Base-by-base conservation (phyloP, 2,797 vertebrate species). In the Mormyrus proboscirostris region DNA sequence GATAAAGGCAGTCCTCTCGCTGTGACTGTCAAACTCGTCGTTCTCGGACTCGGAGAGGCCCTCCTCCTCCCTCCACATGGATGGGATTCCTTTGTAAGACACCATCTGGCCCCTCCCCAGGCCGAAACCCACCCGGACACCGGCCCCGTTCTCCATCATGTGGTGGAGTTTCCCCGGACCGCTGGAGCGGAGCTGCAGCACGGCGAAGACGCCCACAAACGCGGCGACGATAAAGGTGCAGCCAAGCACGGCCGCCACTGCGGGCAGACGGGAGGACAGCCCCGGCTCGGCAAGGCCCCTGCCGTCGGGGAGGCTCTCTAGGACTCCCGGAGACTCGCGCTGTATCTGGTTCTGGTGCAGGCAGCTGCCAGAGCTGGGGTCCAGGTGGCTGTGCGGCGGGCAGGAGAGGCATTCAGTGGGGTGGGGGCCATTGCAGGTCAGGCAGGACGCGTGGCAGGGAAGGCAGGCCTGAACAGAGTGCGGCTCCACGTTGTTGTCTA, bases 1-100 rank as follows among this genome's bases (percentile, higher is more conserved):
- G 96, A 99, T 98, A 93, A 99, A 99, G 96, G 98, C 97, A 96
- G 98, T 99, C 96, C 97, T 98, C 96, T 99, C 98, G 55, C 96
- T 97, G 91, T 97, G 97, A 92, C 94, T 93, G 92, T 96, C 97
- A 0, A 96, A 97, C 91, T 99, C 98, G 62, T 97, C 97, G 55
- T 96, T 96, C 53, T 99, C 98, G 0, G 97, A 97, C 93, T 99
- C 98, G 0, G 98, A 97, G 2, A 96, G 97, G 22, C 93, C 92
- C 41, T 91, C 95, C 0, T 98, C 97, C 88, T 99, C 98, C 89
- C 96, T 96, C 98, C 98, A 99, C 92, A 97, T 92, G 0, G 97
- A 97, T 14, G 98, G 98, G 90, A 99, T 98, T 88, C 98, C 98
- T 90, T 96, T 97, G 94, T 99, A 99, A 79, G 97, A 97, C 90